Base-by-base conservation (phyloP, 2,797 vertebrate species). In the Buceros bicornis region DNA sequence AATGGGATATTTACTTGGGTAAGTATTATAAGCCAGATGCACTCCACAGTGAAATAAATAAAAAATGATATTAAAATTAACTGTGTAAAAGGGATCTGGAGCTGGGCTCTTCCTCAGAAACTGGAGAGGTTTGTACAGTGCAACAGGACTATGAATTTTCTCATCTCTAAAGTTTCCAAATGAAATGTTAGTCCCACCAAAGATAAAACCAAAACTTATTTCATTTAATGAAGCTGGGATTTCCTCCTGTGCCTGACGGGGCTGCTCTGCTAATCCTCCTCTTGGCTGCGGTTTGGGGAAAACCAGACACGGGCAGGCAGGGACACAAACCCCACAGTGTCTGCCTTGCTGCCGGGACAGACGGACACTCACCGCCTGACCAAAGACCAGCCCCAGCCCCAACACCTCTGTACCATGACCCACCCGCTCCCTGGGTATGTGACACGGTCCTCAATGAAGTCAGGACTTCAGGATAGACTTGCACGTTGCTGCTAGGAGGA, bases 41-140 rank as follows among this genome's bases (percentile, higher is more conserved):
- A 57, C 67, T 85, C 85, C 77, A 8, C 50, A 35, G 87, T 54
- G 85, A 95, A 93, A 93, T 61, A 71, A 94, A 95, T 91, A 74
- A 90, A 89, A 80, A 89, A 76, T 40, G 5, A 57, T 53, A 77
- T 93, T 66, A 71, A 96, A 95, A 87, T 96, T 64, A 86, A 83
- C 69, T 84, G 43, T 84, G 86, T 61, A 67, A 54, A 84, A 92
- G 78, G 74, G 65, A 73, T 40, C 26, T 48, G 72, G 81, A 81
- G 74, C 53, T 47, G 56, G 48, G 50, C 16, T 86, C 62, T 65
- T 53, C 35, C 13, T 54, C 61, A 66, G 69, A 45, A 78, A 58
- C 62, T 5, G 47, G 33, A 80, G 14, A 0, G 42, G 53, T 40
- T 86, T 74, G 42, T 29, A 20, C 2, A 35, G 82, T 26, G n/a